Evolutionary conservation across 2,113 vertebrate species (phyloP), one percentile per base, ranked within the genome.

Genomic region (Dipodomys stephensi): DNA sequence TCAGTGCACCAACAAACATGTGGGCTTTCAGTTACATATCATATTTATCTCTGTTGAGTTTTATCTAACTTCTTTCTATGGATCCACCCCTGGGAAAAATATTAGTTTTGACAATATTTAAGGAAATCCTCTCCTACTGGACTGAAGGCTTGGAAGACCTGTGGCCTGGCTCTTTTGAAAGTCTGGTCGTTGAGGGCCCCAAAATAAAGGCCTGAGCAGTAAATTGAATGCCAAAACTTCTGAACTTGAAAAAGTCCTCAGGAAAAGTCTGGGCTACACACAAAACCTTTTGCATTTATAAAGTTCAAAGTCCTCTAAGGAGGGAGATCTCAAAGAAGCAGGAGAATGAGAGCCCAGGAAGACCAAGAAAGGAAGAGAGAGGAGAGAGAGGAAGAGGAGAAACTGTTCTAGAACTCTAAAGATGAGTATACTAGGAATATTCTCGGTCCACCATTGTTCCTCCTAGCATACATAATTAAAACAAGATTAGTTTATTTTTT

Each of bases 391-490:
- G 39, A 15, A n/a, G 20, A 10, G 22, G 20, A 46, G 16, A 18
- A 7, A 0, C 7, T 49, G 39, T 39, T 78, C 27, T 30, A 22
- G n/a, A 87, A 19, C 3, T 46, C 76, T 78, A 65, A 92, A 87
- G 44, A 73, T 67, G 62, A 81, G 69, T 81, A 77, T 69, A 7
- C 28, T 73, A 22, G 49, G 13, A 72, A 12, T 90, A 67, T 10
- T 19, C 57, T n/a, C 30, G 44, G 19, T 57, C 19, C 2, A 72
- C 0, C 0, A 25, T 65, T 74, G 79, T 60, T 64, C 62, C 23
- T 23, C 68, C 69, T n/a, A 44, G 4, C 78, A 39, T 76, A 69
- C 28, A 22, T n/a, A 95, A 76, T 87, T 85, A 82, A 91, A 88
- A 65, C 30, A 84, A 85, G 15, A 39, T 11, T 30, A 39, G 35